Base-by-base conservation (phyloP, 2,797 vertebrate species). In the Pseudomugil gertrudae region DNA sequence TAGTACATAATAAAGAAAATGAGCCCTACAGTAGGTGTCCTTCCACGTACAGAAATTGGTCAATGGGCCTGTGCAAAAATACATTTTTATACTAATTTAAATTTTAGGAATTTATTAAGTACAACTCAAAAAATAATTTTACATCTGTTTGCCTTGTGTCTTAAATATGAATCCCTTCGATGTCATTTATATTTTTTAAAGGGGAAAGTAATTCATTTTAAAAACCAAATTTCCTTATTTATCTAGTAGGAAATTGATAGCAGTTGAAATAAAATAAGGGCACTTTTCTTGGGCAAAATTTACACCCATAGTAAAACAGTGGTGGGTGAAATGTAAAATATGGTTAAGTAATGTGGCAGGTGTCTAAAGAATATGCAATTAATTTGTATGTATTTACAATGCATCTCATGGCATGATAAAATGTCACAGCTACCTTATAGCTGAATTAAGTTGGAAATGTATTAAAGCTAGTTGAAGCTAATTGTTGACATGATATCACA, bases 21-120 rank as follows among this genome's bases (percentile, higher is more conserved):
- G 45, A 63, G 74, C 58, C 58, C 71, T 90, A 85, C 90, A 92
- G 88, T 72, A 92, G 90, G 82, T 89, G 90, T 89, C 88, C 83
- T 92, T 82, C 57, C 80, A 81, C 51, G 69, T 77, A 81, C 79
- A 87, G 84, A 47, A 76, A 78, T 81, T 66, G 69, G 38, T 71
- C 35, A 59, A 73, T 48, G 51, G 72, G 70, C 76, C 66, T 74
- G 74, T 76, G 62, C 29, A 76, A 64, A 85, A 51, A 68, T 26
- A 66, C 24, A 58, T 32, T 30, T 9, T 24, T 1, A 50, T 3
- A 24, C 13, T 33, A 47, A n/a, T 32, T 30, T 9, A 32, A 40
- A 58, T 19, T 4, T 64, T 38, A 23, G 9, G 85, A 91, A 90
- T 86, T 88, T 80, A 74, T 78, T 17, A 38, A 38, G 4, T 38